Evolutionary conservation across 2,113 vertebrate species (phyloP).

Genomic region (Larimichthys crocea): DNA sequence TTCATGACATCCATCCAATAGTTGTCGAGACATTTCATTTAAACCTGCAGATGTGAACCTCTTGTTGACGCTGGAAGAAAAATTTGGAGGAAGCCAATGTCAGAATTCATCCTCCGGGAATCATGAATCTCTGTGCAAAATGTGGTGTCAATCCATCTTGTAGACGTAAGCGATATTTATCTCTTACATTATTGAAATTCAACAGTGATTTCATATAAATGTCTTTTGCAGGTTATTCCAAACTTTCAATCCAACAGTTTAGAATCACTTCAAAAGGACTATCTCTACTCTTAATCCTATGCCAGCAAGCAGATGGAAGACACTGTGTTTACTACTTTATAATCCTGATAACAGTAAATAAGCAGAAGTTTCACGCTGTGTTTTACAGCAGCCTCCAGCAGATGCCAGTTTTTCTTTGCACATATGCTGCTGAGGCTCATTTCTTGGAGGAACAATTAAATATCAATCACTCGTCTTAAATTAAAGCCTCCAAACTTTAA

Average conservation of each 20-base stretch:
- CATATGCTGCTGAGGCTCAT: conserved; percentile 46
- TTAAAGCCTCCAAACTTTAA: conserved; percentile 20
- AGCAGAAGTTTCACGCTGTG: conserved; percentile 48
- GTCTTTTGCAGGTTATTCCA: background rate
- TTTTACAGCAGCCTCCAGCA: conserved; percentile 48
- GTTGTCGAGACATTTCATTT: background rate
- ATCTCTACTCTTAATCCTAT: background rate
- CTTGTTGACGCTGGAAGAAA: background rate
- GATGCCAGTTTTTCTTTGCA: conserved; percentile 29
- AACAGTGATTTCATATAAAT: background rate
- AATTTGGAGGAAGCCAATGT: background rate
- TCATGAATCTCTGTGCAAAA: background rate
- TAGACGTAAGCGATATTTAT: background rate
- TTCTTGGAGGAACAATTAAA: conserved; percentile 63
- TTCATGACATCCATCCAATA: background rate
- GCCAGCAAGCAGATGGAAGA: conserved; percentile 44
- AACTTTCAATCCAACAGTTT: background rate
- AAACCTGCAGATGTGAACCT: background rate
- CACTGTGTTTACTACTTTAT: conserved; percentile 26
- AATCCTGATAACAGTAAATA: conserved; percentile 63
- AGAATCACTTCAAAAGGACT: background rate
- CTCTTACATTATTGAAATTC: too few species aligned
- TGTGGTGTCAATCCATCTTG: background rate
- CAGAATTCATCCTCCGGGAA: background rate
- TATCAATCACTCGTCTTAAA: conserved; percentile 53